Percentiles rank a stretch among this genome's conserved stretches.
phyloP scores from a whole-genome alignment of 1,140 invertebrate species.

The Meloidogyne exigua region DNA sequence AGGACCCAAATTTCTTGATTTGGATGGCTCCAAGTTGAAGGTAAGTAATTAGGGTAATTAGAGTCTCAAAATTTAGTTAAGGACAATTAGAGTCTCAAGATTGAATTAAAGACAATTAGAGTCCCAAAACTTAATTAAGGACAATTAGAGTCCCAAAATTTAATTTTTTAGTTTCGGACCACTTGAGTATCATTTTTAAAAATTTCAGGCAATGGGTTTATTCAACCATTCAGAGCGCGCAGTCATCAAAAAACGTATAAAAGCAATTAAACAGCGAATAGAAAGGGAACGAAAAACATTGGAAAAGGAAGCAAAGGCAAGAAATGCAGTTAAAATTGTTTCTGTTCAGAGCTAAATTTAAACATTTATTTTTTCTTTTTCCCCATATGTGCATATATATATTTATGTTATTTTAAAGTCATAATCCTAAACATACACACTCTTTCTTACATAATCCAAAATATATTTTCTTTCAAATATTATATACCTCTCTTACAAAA shows the following conservation, averaged over 20 bases:
- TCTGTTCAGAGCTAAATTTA: not conserved
- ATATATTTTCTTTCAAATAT: not conserved
- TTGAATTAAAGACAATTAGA: too few relatives aligned
- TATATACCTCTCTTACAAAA: not conserved
- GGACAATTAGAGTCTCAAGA: too few relatives aligned
- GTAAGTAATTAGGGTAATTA: constrained; percentile 29
- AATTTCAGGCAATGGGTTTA: constrained; percentile 58
- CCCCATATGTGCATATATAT: not conserved
- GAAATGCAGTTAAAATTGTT: constrained; percentile 37
- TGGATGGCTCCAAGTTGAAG: constrained; percentile 60
- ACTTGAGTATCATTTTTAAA: not conserved
- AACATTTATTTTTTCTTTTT: not conserved
- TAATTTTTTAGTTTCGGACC: not conserved
- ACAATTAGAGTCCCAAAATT: not conserved
- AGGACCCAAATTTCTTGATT: constrained; percentile 60
- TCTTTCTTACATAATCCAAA: not conserved
- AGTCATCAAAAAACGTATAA: constrained; percentile 62
- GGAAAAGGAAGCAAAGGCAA: constrained; percentile 56
- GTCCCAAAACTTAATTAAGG: too few relatives aligned
- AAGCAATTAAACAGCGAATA: constrained; percentile 58
- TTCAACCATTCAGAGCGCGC: constrained; percentile 62
- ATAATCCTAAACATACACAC: too few relatives aligned
- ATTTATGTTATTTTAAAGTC: not conserved
- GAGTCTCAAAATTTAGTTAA: not conserved
- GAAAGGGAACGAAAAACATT: constrained; percentile 58